Evolutionary conservation across 2,797 vertebrate genomes (phyloP), one percentile per base, ranked within the genome.

Genomic region (Hydrolagus colliei): DNA sequence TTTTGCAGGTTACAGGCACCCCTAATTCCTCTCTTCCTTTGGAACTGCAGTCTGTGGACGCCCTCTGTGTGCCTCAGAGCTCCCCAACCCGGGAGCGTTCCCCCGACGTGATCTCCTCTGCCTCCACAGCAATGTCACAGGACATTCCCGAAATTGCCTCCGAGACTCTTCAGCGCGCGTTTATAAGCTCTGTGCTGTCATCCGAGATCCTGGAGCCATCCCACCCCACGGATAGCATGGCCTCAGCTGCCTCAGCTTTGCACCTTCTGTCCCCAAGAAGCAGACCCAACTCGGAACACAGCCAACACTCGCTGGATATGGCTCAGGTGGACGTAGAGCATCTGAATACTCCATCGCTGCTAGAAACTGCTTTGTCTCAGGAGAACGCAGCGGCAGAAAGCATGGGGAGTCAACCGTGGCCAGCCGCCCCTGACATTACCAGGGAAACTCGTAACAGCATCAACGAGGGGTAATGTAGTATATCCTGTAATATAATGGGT

Each of bases 121-220:
- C 97, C 85, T 99, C 98, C 85, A 98, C 98, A 0, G 96, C 95
- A 88, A 94, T 98, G 92, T 97, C 98, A 27, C 97, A 98, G 89
- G 97, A 98, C 76, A 99, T 99, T 90, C 97, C 98, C 0, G 98
- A 98, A 91, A 98, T 99, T 0, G 97, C 98, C 0, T 97, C 98
- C 0, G 97, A 99, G 92, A 96, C 96, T 0, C 88, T 98, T 88
- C 95, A 95, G 86, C 92, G 94, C 86, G 92, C 90, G 88, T 94
- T 93, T 90, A 88, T 14, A 87, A 92, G 9, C 91, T 32, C 93
- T 0, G 90, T 91, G 86, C 87, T 88, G 59, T 68, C 91, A 0
- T 27, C 86, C 0, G 91, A 94, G 86, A 90, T 89, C 76, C 93
- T 95, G 74, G 95, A 93, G 86, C 87, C 95, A 2, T 87, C 88